Conservation (phyloP, 2,113 vertebrate genomes). For the Nothoprocta perdicaria region DNA sequence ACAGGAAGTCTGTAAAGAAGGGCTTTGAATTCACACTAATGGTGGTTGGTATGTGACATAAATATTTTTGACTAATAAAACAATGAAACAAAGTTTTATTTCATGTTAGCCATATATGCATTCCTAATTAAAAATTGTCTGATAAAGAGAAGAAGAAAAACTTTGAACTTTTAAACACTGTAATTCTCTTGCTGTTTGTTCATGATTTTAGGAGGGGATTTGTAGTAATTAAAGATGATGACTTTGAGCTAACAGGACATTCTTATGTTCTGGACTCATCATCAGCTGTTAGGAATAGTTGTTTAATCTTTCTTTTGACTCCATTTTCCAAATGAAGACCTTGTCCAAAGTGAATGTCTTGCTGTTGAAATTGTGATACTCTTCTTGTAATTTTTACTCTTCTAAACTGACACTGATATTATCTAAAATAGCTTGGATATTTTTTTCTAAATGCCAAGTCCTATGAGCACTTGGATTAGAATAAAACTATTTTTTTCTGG, state of each 20-base stretch:
- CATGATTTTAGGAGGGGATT: not conserved
- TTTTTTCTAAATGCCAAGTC: not conserved
- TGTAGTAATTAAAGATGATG: not conserved
- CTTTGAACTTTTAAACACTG: not conserved
- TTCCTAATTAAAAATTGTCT: not conserved
- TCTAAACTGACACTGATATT: not conserved
- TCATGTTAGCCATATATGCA: rapidly evolving
- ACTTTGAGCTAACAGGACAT: not conserved
- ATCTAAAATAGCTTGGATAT: not conserved
- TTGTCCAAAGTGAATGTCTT: not conserved
- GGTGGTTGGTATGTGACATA: constrained; percentile 83
- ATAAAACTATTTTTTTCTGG: not conserved
- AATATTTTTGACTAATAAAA: not conserved
- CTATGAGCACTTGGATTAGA: not conserved
- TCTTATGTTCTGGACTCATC: constrained; percentile 1
- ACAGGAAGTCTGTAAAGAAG: constrained; percentile 92
- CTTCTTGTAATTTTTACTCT: not conserved
- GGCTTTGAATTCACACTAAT: constrained; percentile 90
- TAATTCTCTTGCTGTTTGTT: not conserved
- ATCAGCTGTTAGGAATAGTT: not conserved
- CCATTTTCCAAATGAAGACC: not conserved
- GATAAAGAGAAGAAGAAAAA: not conserved
- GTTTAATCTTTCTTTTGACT: not conserved
- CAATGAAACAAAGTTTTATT: not conserved
- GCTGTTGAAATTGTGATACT: not conserved